These are phyloP conservation scores for Andrena chrysosceles DNA, from an alignment of 2,888 invertebrate genomes.

Conservation along the genomic window DNA sequence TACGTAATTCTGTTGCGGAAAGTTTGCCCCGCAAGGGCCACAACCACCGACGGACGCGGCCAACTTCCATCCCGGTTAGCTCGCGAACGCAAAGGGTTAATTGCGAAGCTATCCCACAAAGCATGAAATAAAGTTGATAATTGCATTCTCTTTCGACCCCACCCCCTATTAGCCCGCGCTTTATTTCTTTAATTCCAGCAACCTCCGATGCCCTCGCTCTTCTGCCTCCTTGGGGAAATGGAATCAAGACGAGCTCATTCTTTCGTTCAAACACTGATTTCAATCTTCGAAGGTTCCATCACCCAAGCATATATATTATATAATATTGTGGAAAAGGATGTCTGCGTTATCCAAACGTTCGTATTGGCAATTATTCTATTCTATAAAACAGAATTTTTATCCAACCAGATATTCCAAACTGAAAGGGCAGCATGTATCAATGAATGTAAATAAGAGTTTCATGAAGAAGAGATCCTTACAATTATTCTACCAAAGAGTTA, in stretches of 20 bases:
- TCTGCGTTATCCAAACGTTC: too few species aligned
- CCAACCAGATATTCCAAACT: too few species aligned
- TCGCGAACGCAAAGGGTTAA: conserved; percentile 52
- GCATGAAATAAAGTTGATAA: conserved; percentile 62
- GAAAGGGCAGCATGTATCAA: too few species aligned
- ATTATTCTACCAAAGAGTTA: too few species aligned
- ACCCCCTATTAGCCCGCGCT: conserved; percentile 12
- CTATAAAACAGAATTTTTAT: too few species aligned
- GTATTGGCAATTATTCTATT: too few species aligned
- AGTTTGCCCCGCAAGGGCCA: conserved; percentile 28
- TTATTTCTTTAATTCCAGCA: conserved; percentile 50
- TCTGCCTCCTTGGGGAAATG: background rate
- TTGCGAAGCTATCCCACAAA: conserved; percentile 43
- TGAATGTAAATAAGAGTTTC: too few species aligned
- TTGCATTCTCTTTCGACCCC: conserved; percentile 47
- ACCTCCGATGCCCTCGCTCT: conserved; percentile 17
- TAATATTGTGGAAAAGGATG: too few species aligned
- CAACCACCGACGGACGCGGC: conserved; percentile 12
- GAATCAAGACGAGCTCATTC: background rate
- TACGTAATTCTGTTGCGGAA: conserved; percentile 29
- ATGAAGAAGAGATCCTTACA: too few species aligned
- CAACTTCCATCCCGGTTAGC: conserved; percentile 44
- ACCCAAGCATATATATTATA: too few species aligned
- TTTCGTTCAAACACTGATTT: background rate
- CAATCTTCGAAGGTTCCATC: too few species aligned